phyloP scores from a whole-genome alignment of 64 coral and sea anemone species.

The Pocillopora verrucosa region DNA sequence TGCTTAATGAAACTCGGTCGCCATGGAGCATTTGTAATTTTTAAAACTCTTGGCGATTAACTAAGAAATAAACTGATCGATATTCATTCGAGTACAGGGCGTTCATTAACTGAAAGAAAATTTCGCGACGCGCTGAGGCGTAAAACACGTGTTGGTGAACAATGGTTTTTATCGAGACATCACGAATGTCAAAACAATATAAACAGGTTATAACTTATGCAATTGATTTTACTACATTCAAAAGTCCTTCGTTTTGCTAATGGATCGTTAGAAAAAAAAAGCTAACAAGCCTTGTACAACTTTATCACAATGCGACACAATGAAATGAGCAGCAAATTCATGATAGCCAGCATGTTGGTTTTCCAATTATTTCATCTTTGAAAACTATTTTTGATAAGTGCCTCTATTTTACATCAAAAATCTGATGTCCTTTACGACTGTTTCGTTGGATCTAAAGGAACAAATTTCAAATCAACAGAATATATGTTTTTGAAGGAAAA shows the following conservation, averaged over 20 bases:
- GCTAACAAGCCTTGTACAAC: background rate
- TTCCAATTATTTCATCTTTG: no score
- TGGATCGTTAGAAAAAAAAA: background rate
- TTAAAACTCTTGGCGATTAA: background rate
- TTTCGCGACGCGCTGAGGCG: background rate
- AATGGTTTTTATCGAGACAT: background rate
- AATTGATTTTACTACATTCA: background rate
- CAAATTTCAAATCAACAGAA: no score
- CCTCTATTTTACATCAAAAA: no score
- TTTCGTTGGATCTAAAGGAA: no score
- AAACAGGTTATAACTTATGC: background rate
- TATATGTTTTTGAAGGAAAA: no score
- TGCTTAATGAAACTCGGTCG: background rate
- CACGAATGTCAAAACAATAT: constrained; percentile 15
- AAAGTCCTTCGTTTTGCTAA: background rate
- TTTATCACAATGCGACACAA: background rate
- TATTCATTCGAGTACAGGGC: background rate
- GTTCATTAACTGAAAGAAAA: background rate
- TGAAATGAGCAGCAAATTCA: background rate
- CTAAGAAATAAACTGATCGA: background rate
- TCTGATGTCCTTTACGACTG: no score
- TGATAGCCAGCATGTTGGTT: no score
- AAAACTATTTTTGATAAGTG: no score
- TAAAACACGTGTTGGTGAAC: constrained; percentile 31
- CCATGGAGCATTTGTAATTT: background rate